These are phyloP conservation scores for Colostygia pectinataria DNA, from an alignment of 2,888 invertebrate species.

Conservation along the genomic window DNA sequence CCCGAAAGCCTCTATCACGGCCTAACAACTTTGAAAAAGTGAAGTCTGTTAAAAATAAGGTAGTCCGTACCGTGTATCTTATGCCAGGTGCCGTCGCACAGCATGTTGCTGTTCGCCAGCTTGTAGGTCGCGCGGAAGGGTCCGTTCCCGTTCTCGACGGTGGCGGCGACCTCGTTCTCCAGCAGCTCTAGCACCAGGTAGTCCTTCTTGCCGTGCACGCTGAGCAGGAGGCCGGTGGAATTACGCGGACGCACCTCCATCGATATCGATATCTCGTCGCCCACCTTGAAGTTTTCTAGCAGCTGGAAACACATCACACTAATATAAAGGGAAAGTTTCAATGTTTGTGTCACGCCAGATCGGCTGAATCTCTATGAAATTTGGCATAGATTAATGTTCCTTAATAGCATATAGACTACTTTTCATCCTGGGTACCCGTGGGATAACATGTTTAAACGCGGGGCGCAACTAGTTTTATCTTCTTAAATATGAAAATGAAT, in stretches of 20 bases:
- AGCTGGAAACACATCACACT: constrained; percentile 48
- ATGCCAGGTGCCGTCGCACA: constrained; percentile 99
- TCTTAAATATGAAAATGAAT: no score
- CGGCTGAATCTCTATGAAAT: no score
- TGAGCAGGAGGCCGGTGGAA: constrained; percentile 91
- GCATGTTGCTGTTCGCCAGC: constrained; percentile 85
- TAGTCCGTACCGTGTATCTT: constrained; percentile 86
- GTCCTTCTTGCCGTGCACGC: constrained; percentile 92
- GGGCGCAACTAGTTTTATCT: no score
- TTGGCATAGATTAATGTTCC: no score
- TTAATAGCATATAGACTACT: no score
- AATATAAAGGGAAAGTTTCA: no score
- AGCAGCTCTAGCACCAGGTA: constrained; percentile 94
- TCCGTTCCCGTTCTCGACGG: constrained; percentile 92
- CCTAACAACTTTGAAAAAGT: no score
- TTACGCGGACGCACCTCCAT: constrained; percentile 94
- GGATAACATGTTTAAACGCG: no score
- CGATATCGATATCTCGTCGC: constrained; percentile 88
- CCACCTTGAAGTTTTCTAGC: constrained; percentile 89
- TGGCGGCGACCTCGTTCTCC: constrained; percentile 92
- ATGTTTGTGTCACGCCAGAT: no score
- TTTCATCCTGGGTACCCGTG: no score
- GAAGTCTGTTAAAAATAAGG: no score
- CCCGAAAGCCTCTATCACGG: no score
- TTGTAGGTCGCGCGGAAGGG: constrained; percentile 89